Evolutionary conservation across 2,797 vertebrate species (phyloP).

Genomic region (Lepus oiostolus): DNA sequence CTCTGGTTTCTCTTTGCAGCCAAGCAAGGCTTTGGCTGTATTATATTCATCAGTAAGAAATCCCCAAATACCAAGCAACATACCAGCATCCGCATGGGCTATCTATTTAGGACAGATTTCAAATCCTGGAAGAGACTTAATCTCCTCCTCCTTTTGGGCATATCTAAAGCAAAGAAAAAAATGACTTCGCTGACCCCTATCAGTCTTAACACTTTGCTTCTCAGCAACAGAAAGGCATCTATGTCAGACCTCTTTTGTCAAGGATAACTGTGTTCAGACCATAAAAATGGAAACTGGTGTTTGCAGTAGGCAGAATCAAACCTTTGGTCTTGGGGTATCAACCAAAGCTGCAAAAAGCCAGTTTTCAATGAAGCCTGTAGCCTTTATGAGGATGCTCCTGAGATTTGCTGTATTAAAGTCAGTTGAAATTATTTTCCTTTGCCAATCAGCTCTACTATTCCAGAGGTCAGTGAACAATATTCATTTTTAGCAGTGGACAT

Average conservation of each 20-base stretch:
- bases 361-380: background rate
- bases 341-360: background rate
- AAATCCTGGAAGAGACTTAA: slow-evolving; percentile 58
- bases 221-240: background rate
- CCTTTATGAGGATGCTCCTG: background rate
- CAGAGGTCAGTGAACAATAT: slow-evolving; percentile 71
- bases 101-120: slow-evolving; percentile 56
- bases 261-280: background rate
- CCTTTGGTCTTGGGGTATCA: background rate
- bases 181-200: slow-evolving; percentile 5
- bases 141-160: slow-evolving; percentile 57
- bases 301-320: slow-evolving; percentile 23
- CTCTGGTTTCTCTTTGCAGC: slow-evolving; percentile 79
- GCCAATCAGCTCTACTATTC: slow-evolving; percentile 20
- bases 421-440: slow-evolving; percentile 71
- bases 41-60: slow-evolving; percentile 82
- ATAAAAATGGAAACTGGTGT: slow-evolving; percentile 36
- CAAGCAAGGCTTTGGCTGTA: slow-evolving; percentile 68
- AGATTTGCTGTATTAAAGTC: background rate
- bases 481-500: slow-evolving; percentile 53
- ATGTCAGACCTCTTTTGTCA: background rate
- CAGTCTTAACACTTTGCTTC: background rate
- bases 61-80: slow-evolving; percentile 78
- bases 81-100: slow-evolving; percentile 51
- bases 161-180: background rate